Evolutionary conservation across 64 coral and sea anemone genomes (phyloP).

Genomic region (Porites australiensis): DNA sequence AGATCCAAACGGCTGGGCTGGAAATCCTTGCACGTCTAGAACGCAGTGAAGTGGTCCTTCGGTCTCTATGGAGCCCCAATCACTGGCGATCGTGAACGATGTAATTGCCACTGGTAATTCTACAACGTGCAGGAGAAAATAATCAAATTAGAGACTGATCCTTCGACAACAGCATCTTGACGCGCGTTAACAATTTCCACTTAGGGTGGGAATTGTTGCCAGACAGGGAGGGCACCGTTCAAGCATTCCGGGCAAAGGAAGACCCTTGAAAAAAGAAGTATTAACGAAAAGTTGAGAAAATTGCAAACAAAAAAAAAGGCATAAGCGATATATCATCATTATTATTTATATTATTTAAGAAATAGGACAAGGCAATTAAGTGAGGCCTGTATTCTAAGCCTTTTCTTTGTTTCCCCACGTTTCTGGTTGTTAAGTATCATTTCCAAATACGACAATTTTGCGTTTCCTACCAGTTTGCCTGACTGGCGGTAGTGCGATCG

Average conservation of each 20-base stretch:
- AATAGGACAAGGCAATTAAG: not conserved
- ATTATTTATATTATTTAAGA: too few relatives aligned
- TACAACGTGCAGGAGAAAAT: not conserved
- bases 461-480: not conserved
- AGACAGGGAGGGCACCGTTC: too few relatives aligned
- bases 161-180: too few relatives aligned
- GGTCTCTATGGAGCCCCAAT: constrained; percentile 4
- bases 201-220: not conserved
- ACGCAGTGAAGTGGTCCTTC: constrained; percentile 31
- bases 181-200: too few relatives aligned
- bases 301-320: too few relatives aligned
- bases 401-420: not conserved
- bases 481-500: not conserved
- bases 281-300: too few relatives aligned
- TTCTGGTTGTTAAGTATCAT: not conserved
- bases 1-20: not conserved
- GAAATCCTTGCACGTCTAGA: not conserved
- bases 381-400: not conserved
- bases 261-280: too few relatives aligned
- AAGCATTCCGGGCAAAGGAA: too few relatives aligned
- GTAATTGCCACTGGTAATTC: constrained; percentile 25
- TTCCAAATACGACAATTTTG: not conserved
- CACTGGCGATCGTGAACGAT: not conserved
- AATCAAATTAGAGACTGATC: not conserved
- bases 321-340: too few relatives aligned